Conservation (phyloP, 2,888 invertebrate genomes). For the Petrolisthes manimaculis region DNA sequence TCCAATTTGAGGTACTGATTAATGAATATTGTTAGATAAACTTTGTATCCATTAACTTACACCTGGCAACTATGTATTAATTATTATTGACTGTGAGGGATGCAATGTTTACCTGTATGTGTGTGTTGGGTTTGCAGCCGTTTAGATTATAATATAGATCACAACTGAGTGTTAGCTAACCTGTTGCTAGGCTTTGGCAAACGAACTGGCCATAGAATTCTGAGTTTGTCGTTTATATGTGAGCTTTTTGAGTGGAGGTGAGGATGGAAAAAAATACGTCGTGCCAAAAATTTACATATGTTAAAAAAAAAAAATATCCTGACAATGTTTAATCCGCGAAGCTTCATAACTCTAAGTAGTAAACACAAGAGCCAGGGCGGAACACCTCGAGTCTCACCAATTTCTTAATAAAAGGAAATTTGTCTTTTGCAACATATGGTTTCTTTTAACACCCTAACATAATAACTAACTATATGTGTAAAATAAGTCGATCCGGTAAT, state of each 20-base stretch:
- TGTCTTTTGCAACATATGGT: background rate
- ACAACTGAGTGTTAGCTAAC: background rate
- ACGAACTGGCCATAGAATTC: conserved; percentile 11
- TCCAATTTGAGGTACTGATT: too few relatives aligned
- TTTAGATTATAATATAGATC: too few relatives aligned
- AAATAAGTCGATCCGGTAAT: too few relatives aligned
- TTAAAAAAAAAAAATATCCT: background rate
- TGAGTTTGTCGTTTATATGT: conserved; percentile 13
- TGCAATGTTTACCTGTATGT: background rate
- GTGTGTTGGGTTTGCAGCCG: background rate
- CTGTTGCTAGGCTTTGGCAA: background rate
- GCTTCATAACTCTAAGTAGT: background rate
- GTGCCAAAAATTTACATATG: background rate
- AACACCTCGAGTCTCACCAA: conserved; percentile 15
- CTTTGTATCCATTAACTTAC: too few relatives aligned
- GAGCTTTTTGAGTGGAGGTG: background rate
- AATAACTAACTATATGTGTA: background rate
- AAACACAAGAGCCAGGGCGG: conserved; percentile 13
- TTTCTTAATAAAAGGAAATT: conserved; percentile 7
- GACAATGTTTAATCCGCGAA: background rate
- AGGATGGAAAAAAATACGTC: background rate
- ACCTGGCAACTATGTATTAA: too few relatives aligned
- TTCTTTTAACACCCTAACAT: background rate
- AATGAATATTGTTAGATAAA: too few relatives aligned
- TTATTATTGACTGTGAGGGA: too few relatives aligned